phyloP scores from a whole-genome alignment of 1,140 invertebrate species.

The Drosophila mauritiana region DNA sequence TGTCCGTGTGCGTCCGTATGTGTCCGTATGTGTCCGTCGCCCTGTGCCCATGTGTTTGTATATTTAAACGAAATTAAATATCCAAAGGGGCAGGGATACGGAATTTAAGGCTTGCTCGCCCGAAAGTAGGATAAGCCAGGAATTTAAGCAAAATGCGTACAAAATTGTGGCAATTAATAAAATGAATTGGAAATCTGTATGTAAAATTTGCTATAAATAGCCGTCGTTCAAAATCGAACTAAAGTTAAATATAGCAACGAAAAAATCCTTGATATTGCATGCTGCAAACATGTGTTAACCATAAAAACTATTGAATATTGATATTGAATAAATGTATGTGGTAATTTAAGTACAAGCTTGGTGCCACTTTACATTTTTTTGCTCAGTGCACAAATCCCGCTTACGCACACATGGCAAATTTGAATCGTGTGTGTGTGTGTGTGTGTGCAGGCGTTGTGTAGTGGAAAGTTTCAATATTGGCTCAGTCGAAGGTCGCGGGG shows the following conservation, averaged over 20 bases:
- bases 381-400: conserved; percentile 23
- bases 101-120: conserved; percentile 18
- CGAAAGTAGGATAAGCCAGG: conserved; percentile 3
- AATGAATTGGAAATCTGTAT: no score
- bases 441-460: conserved; percentile 50
- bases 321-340: no score
- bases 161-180: no score
- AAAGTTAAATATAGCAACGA: no score
- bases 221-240: no score
- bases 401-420: conserved; percentile 34
- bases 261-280: no score
- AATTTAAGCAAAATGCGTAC: background rate
- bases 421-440: conserved; percentile 44
- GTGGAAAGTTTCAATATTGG: conserved; percentile 81
- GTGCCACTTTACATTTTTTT: no score
- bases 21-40: conserved; percentile 21
- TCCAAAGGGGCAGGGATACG: background rate
- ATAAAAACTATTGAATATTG: no score
- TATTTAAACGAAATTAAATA: conserved; percentile 42
- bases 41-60: conserved; percentile 29
- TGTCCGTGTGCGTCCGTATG: conserved; percentile 22
- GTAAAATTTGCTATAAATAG: no score
- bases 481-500: conserved; percentile 14
- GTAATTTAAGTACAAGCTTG: no score
- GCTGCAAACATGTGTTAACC: no score